Conservation (phyloP, 2,888 invertebrate species). For the Cremastinae sp. region DNA sequence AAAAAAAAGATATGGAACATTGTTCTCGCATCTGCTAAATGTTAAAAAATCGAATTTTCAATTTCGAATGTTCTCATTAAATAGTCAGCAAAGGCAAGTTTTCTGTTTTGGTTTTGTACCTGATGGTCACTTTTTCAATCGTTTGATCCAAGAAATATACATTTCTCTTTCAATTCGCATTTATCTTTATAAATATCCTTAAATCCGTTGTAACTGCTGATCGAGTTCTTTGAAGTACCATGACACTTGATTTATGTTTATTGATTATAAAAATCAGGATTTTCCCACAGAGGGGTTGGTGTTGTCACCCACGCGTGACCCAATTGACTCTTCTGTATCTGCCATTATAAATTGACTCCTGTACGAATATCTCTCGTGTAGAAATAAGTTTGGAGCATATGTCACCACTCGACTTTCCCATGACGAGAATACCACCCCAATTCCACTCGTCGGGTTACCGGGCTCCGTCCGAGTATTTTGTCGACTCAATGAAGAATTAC, state of each 20-base stretch:
- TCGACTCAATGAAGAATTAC: constrained; percentile 50
- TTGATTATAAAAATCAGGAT: constrained; percentile 74
- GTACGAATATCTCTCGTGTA: constrained; percentile 18
- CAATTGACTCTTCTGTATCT: constrained; percentile 68
- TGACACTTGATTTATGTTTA: constrained; percentile 75
- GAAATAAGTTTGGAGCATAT: constrained; percentile 68
- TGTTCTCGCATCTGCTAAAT: no score
- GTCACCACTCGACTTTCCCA: constrained; percentile 74
- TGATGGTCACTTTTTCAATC: no score
- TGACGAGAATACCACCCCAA: constrained; percentile 60
- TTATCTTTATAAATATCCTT: constrained; percentile 3
- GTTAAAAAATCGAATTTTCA: no score
- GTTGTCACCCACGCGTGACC: constrained; percentile 55
- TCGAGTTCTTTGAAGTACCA: constrained; percentile 28
- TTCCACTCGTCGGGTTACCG: constrained; percentile 6
- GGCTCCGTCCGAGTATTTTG: constrained; percentile 8
- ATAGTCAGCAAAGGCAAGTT: no score
- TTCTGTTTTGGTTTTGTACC: no score
- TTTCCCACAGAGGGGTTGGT: constrained; percentile 71
- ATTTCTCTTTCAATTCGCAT: no score
- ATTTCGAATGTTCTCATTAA: no score
- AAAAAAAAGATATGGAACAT: no score
- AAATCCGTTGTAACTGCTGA: constrained; percentile 33
- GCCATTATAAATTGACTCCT: not conserved
- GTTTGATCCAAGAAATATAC: no score